Evolutionary conservation across 2,113 vertebrate species (phyloP).

Genomic region (Blennius ocellaris): DNA sequence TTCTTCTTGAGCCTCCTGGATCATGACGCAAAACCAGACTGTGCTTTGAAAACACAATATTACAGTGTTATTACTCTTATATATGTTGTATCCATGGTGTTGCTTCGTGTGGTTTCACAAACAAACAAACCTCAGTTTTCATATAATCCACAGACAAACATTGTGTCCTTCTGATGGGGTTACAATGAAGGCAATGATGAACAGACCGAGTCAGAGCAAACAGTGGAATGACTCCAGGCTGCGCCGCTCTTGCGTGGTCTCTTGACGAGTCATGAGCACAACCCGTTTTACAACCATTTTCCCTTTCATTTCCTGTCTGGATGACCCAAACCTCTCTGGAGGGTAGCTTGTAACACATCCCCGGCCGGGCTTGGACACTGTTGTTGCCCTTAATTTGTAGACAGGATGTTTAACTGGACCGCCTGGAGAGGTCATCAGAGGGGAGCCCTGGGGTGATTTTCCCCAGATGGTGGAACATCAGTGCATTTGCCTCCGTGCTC

Average conservation of each 20-base stretch:
- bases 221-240: conserved; percentile 28
- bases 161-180: conserved; percentile 6
- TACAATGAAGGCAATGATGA: conserved; percentile 7
- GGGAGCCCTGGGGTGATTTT: conserved; percentile 36
- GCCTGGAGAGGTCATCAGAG: conserved; percentile 44
- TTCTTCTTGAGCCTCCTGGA: no score
- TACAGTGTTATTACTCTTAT: conserved; percentile 11
- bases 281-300: conserved; percentile 68
- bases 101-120: background rate
- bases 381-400: conserved; percentile 61
- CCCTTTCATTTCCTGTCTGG: conserved; percentile 75
- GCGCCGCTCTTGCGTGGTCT: conserved; percentile 42
- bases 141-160: conserved; percentile 22
- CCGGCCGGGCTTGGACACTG: conserved; percentile 48
- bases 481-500: conserved; percentile 25
- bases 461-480: conserved; percentile 57
- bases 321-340: conserved; percentile 64
- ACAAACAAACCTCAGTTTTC: conserved; percentile 4
- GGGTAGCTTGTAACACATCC: conserved; percentile 56
- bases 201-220: conserved; percentile 21
- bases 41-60: conserved; percentile 1
- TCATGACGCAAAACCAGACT: background rate
- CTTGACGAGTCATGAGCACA: conserved; percentile 67
- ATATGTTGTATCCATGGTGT: conserved; percentile 23
- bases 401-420: conserved; percentile 69